Base-by-base conservation (phyloP, 2,888 invertebrate genomes). In the Bembecia ichneumoniformis region DNA sequence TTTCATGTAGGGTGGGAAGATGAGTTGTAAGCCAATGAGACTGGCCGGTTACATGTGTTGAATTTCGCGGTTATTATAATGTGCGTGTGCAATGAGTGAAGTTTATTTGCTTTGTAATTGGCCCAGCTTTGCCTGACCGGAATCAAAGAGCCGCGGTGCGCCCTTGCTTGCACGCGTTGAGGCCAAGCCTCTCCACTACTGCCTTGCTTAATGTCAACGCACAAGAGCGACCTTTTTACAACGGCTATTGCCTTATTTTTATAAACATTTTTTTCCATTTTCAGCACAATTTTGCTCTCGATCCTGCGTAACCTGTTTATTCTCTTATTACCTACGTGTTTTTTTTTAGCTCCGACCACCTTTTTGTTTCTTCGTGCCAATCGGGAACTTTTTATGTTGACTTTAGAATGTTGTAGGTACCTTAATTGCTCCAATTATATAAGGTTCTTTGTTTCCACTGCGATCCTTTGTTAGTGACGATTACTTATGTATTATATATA, bases 141-240 rank as follows among this genome's bases (percentile, higher is more conserved):
- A 44, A 17, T 44, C 44, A 44, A 44, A 44, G 15, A 11, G 44
- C 44, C 3, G 44, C 34, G 28, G 46, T 46, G 28, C 66, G 77
- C 76, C 77, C 79, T 79, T 80, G 80, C 64, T 59, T 80, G 80
- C 64, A 59, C 65, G 68, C 63, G 59, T 70, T 72, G 65, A 78
- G 78, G 74, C 66, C 75, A 62, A 62, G 51, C 74, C 79, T 75
- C 75, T 77, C 78, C 58, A 62, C 70, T 74, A 28, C 28, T 58
- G 66, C 58, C 63, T 71, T 57, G 65, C 54, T 71, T 75, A 79
- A 76, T 75, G 76, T 76, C 76, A 78, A 74, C 64, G 69, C 61
- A 64, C 66, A 66, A 59, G 57, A 47, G 43, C 59, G 55, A 68
- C 63, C 63, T 67, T 71, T 74, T 68, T 74, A 55, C 56, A 62